phyloP scores from a whole-genome alignment of 2,888 invertebrate species.

The Nomada hirtipes region DNA sequence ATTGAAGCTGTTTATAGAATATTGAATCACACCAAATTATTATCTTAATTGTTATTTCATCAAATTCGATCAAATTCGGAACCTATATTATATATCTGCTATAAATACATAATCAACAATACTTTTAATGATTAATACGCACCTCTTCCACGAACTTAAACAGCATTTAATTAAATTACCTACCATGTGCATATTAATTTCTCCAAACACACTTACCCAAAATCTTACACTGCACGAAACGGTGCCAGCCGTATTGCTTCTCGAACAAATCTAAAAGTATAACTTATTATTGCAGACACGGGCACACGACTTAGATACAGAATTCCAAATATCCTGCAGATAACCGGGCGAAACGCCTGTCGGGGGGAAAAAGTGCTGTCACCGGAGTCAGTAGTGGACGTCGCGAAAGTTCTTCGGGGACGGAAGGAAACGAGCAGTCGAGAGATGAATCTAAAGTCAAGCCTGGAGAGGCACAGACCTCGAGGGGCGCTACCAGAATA shows the following conservation, averaged over 20 bases:
- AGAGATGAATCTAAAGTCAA: slow-evolving; percentile 68
- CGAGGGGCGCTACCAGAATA: slow-evolving; percentile 66
- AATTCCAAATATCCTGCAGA: slow-evolving; percentile 48
- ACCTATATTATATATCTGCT: too few relatives aligned
- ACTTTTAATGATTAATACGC: too few relatives aligned
- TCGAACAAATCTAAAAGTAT: not conserved
- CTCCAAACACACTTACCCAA: slow-evolving; percentile 7
- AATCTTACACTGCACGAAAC: not conserved
- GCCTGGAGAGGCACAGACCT: slow-evolving; percentile 64
- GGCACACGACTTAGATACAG: not conserved
- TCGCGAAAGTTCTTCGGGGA: slow-evolving; percentile 65
- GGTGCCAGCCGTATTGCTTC: not conserved
- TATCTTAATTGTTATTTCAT: too few relatives aligned
- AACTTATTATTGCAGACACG: not conserved
- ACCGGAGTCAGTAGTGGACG: slow-evolving; percentile 21
- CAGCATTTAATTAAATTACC: slow-evolving; percentile 9
- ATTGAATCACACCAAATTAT: too few relatives aligned
- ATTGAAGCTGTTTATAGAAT: too few relatives aligned
- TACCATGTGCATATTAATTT: too few relatives aligned
- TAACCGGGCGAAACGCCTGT: slow-evolving; percentile 19
- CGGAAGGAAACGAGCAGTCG: slow-evolving; percentile 65
- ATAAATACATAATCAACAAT: too few relatives aligned
- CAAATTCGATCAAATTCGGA: too few relatives aligned
- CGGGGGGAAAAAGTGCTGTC: slow-evolving; percentile 43
- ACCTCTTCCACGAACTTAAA: too few relatives aligned